Evolutionary conservation across 1,140 invertebrate species (phyloP), one percentile per base, ranked within the genome.

Genomic region (Aphaenogaster rudis): DNA sequence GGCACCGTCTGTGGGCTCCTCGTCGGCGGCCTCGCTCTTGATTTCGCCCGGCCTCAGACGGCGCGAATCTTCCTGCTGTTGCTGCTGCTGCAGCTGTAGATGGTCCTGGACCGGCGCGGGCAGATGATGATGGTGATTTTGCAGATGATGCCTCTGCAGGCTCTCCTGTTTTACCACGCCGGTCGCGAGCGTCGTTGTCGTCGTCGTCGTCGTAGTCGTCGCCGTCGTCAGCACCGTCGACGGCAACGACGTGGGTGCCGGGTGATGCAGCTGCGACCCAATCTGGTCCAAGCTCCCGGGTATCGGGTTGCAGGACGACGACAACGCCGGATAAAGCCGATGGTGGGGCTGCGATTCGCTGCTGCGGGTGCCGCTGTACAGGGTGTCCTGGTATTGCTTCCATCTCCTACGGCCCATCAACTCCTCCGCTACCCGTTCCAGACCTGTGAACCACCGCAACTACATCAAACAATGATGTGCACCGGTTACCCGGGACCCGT

Each of bases 351-450:
- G 93, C 85, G 92, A 90, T 90, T 92, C 82, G 86, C 96, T 97
- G 93, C 96, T 95, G 96, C 96, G 95, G 96, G 94, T 95, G 93
- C 95, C 96, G 95, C 96, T 96, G 95, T 96, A 96, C 96, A 97
- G 96, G 95, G 96, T 97, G 96, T 97, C 98, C 97, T 97, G 98
- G 95, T 97, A 98, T 96, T 98, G 97, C 97, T 97, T 98, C 97
- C 98, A 98, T 98, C 97, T 98, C 97, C 98, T 97, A 97, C 97
- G 97, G 96, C 98, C 98, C 97, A 98, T 98, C 96, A 98, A 98
- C 97, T 98, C 98, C 96, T 98, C 98, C 96, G 98, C 98, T 96
- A 99, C 97, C 96, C 98, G 97, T 97, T 99, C 98, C 97, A 99
- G 96, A 97, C 98, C 98, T 99, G 95, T 71, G 96, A 96, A 95